Conservation (phyloP, 2,113 vertebrate species). For the Climacteris rufus region DNA sequence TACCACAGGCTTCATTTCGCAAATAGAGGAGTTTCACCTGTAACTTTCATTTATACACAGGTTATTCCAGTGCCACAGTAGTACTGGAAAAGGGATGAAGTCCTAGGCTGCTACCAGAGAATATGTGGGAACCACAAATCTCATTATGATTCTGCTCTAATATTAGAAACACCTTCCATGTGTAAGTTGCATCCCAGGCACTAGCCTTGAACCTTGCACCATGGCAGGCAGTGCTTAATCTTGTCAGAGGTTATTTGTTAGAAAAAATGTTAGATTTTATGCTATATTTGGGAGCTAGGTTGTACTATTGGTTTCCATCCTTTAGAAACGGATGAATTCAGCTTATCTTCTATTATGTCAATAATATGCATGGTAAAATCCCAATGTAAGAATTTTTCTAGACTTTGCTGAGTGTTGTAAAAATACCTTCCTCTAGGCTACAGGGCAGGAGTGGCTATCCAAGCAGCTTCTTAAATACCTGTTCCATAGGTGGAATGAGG, state of each 20-base stretch:
- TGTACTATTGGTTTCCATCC: background rate
- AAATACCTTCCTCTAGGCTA: background rate
- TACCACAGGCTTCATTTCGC: background rate
- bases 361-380: background rate
- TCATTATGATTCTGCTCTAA: background rate
- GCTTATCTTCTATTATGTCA: background rate
- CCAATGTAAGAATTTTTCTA: background rate
- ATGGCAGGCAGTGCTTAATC: background rate
- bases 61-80: background rate
- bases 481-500: background rate
- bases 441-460: background rate
- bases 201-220: background rate
- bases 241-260: background rate
- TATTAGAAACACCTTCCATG: background rate
- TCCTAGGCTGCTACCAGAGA: background rate
- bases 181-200: background rate
- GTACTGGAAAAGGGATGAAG: background rate
- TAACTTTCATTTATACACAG: background rate
- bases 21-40: background rate
- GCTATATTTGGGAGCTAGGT: background rate
- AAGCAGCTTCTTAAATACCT: background rate
- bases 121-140: background rate
- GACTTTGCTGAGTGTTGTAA: background rate
- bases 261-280: background rate
- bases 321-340: background rate